phyloP scores from a whole-genome alignment of 2,888 invertebrate genomes.

The Autographa gamma region DNA sequence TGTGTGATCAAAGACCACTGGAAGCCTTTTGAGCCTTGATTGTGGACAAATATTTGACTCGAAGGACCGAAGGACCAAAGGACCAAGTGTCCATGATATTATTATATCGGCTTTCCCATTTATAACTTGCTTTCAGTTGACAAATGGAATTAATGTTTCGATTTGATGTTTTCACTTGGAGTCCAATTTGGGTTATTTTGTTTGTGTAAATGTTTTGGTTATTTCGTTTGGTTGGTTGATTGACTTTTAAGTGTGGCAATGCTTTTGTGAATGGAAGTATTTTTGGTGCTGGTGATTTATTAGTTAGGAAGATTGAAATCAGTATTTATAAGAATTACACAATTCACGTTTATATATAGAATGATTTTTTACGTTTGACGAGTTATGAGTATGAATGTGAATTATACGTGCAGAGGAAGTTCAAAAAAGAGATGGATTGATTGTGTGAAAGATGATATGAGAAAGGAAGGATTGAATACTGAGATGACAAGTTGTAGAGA shows the following conservation, averaged over 20 bases:
- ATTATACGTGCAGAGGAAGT: no score
- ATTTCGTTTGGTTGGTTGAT: not conserved
- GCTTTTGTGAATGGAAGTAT: not conserved
- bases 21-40: constrained; percentile 37
- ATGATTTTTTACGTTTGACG: no score
- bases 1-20: constrained; percentile 41
- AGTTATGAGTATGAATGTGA: no score
- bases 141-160: constrained; percentile 19
- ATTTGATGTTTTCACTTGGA: constrained; percentile 7
- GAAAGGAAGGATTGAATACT: no score
- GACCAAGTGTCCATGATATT: constrained; percentile 1
- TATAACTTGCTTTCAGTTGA: constrained; percentile 14
- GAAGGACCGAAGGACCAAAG: constrained; percentile 25
- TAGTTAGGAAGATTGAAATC: not conserved
- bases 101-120: constrained; percentile 8
- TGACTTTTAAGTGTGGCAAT: not conserved
- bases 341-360: no score
- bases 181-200: constrained; percentile 6
- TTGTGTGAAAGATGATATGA: no score
- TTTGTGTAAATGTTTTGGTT: not conserved
- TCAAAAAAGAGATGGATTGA: no score
- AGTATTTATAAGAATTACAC: no score
- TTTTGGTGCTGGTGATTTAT: not conserved
- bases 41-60: constrained; percentile 40
- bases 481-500: no score